Conservation (phyloP, 1,140 invertebrate species). For the Drosophila truncata region DNA sequence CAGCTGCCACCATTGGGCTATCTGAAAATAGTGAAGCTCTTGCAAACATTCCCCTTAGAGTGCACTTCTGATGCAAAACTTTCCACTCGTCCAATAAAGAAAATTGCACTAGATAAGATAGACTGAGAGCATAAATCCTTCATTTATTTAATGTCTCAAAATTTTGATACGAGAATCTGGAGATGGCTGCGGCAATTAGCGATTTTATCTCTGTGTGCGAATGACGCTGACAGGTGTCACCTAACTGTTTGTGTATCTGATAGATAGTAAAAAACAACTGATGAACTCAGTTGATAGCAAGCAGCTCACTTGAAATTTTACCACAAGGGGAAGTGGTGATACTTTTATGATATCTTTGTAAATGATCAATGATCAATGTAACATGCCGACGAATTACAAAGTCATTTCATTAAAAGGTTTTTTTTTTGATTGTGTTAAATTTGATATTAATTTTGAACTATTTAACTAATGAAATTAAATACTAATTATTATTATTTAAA, state of each 20-base stretch:
- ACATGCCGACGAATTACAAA: background rate
- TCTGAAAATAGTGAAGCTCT: background rate
- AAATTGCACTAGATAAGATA: constrained; percentile 11
- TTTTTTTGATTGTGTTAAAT: no score
- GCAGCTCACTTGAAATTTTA: no score
- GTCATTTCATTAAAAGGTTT: background rate
- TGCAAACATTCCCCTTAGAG: no score
- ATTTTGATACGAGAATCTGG: background rate
- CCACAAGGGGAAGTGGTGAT: background rate
- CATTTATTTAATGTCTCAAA: constrained; percentile 35
- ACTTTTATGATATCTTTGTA: background rate
- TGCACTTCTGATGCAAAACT: constrained; percentile 23
- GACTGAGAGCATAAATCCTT: constrained; percentile 19
- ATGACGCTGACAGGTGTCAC: constrained; percentile 16
- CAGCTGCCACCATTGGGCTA: background rate
- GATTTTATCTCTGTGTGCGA: constrained; percentile 26
- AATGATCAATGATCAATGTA: background rate
- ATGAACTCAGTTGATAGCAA: background rate
- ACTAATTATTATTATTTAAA: no score
- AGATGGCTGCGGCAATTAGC: constrained; percentile 2
- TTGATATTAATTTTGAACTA: no score
- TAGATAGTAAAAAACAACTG: constrained; percentile 5
- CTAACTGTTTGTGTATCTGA: constrained; percentile 13
- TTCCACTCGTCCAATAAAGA: constrained; percentile 7
- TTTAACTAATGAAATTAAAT: no score